Conservation (phyloP, 92 coral and sea anemone species). For the Metridium senile region DNA sequence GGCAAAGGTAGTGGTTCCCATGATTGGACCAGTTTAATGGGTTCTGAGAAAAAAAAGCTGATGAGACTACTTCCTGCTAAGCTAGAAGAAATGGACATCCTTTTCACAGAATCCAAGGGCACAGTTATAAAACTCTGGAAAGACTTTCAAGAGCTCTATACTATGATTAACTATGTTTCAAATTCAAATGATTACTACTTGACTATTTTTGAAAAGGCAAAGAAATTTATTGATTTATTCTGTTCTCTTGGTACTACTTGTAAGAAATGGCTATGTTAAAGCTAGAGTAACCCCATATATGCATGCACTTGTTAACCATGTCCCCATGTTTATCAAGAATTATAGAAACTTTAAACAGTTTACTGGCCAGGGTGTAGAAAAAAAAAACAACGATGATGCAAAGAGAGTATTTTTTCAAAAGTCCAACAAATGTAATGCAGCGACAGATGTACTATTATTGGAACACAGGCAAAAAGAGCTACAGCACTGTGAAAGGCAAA, state of each 20-base stretch:
- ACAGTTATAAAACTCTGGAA: conserved; percentile 36
- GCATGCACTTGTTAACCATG: conserved; percentile 47
- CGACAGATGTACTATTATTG: conserved; percentile 44
- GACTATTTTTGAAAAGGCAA: conserved; percentile 2
- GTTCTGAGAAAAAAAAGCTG: conserved; percentile 49
- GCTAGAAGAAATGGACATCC: conserved; percentile 33
- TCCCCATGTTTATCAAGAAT: conserved; percentile 26
- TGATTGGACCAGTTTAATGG: conserved; percentile 53
- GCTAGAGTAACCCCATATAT: conserved; percentile 52
- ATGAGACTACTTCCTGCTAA: conserved; percentile 43
- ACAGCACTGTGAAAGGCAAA: conserved; percentile 37
- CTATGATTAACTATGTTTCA: conserved; percentile 15
- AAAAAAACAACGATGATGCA: conserved; percentile 58
- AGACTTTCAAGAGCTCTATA: conserved; percentile 40
- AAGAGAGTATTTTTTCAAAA: conserved; percentile 38
- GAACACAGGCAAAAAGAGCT: conserved; percentile 46
- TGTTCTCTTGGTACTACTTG: conserved; percentile 21
- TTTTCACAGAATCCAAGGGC: conserved; percentile 29
- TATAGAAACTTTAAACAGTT: conserved; percentile 43
- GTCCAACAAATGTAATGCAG: conserved; percentile 60
- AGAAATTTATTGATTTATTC: conserved; percentile 28
- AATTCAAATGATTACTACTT: background rate
- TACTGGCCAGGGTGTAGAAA: conserved; percentile 57
- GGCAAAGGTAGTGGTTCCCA: no score
- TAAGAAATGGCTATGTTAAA: conserved; percentile 35